Base-by-base conservation (phyloP, 2,888 invertebrate genomes). In the Archips xylosteana region DNA sequence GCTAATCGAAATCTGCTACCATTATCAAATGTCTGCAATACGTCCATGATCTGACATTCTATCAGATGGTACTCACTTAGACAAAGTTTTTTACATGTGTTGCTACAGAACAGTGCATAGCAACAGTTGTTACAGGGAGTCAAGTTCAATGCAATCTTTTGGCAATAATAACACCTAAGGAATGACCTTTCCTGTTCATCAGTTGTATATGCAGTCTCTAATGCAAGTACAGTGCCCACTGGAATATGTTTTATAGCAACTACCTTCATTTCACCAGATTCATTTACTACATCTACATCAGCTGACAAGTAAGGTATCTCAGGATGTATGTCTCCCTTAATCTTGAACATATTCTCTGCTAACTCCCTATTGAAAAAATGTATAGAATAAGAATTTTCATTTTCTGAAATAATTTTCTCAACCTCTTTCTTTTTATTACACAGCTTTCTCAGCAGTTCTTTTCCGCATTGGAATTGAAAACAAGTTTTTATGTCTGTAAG, bases 401-500 rank as follows among this genome's bases (percentile, higher is more conserved):
- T 70, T 32, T 42, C 57, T 47, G 68, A 75, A 15, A 70, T 49
- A 9, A 34, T 51, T 5, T 39, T 54, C 23, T 57, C 13, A 64
- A 75, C 71, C 42, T 74, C 36, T 32, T 70, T 49, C 59, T 73
- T 75, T 23, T 75, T 61, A 15, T 74, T 71, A 32, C 57, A 61
- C 6, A 79, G 63, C 49, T 76, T 77, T 0, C 67, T 68, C 1
- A 9, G 34, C 5, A 77, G 23, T 34, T 74, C 64, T 0, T 70
- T 70, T 0, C 75, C 74, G 54, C 78, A 79, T 1, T 75, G 71
- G 32, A 78, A 42, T 1, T 49, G 49, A 13, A 75, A 74, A 36
- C 76, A 76, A 6, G 75, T 76, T 4, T 75, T 71, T 15, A 78
- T 76, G 47, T 80, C 80, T 1, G 75, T 76, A 2, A 78, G 64